Conservation (phyloP, 92 coral and sea anemone species). For the Chrysogorgia sp. region DNA sequence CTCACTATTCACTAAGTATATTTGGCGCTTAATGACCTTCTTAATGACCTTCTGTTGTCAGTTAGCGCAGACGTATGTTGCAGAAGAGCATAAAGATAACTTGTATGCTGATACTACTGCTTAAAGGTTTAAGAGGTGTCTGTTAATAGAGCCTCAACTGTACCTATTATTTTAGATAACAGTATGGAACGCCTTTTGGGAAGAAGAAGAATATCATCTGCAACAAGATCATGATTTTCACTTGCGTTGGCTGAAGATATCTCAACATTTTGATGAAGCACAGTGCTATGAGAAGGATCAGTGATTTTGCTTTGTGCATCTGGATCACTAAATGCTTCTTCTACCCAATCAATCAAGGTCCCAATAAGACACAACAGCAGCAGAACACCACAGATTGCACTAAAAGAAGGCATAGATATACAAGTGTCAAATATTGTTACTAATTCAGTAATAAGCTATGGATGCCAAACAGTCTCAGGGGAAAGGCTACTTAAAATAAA, state of each 20-base stretch:
- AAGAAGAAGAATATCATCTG: neutral
- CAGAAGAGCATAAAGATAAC: too few relatives aligned
- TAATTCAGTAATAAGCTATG: too few relatives aligned
- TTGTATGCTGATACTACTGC: too few relatives aligned
- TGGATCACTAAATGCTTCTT: neutral
- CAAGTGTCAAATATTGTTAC: too few relatives aligned
- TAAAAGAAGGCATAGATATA: slow-evolving; percentile 1
- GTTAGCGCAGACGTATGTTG: too few relatives aligned
- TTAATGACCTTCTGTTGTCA: too few relatives aligned
- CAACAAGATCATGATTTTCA: neutral
- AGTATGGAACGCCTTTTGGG: neutral
- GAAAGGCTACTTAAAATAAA: too few relatives aligned
- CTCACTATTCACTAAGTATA: too few relatives aligned
- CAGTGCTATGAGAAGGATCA: neutral
- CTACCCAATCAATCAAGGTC: slow-evolving; percentile 42
- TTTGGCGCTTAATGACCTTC: too few relatives aligned
- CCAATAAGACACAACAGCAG: slow-evolving; percentile 54
- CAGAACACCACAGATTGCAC: slow-evolving; percentile 52
- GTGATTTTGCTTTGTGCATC: neutral
- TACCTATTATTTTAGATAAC: neutral
- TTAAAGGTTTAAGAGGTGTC: too few relatives aligned
- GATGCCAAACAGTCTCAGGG: too few relatives aligned
- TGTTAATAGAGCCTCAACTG: too few relatives aligned
- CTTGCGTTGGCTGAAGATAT: neutral
- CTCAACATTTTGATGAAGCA: neutral